phyloP scores from a whole-genome alignment of 2,113 vertebrate genomes.

The Zosterops lateralis region DNA sequence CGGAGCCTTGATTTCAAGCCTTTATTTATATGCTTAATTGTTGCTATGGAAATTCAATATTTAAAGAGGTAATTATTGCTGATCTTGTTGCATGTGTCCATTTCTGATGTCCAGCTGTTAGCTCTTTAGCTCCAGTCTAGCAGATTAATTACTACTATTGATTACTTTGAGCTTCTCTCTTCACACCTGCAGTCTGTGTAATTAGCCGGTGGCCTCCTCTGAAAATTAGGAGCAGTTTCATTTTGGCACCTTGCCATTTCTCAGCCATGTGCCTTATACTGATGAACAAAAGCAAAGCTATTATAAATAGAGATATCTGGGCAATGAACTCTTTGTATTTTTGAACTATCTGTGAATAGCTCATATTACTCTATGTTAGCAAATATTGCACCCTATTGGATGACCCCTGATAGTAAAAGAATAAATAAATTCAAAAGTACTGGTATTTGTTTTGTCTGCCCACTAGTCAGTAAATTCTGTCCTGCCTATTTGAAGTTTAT shows the following conservation, averaged over 20 bases:
- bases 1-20: conserved; percentile 73
- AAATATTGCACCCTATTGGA: conserved; percentile 67
- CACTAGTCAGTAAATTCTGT: conserved; percentile 12
- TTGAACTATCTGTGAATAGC: conserved; percentile 70
- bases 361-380: conserved; percentile 69
- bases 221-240: conserved; percentile 86
- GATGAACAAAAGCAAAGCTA: conserved; percentile 82
- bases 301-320: conserved; percentile 81
- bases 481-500: background rate
- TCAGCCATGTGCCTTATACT: conserved; percentile 73
- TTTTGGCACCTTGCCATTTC: conserved; percentile 82
- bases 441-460: conserved; percentile 34
- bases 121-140: conserved; percentile 86
- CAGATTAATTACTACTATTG: conserved; percentile 90
- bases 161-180: conserved; percentile 85
- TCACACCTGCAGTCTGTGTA: conserved; percentile 87
- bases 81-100: conserved; percentile 87
- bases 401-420: conserved; percentile 11
- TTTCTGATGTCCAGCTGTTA: conserved; percentile 88
- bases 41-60: conserved; percentile 88
- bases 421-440: background rate
- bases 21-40: conserved; percentile 84
- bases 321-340: conserved; percentile 75
- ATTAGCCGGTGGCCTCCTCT: conserved; percentile 84
- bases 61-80: conserved; percentile 88